These are phyloP conservation scores for Leucoptera coffeella DNA, from an alignment of 2,888 invertebrate species.

Conservation along the genomic window DNA sequence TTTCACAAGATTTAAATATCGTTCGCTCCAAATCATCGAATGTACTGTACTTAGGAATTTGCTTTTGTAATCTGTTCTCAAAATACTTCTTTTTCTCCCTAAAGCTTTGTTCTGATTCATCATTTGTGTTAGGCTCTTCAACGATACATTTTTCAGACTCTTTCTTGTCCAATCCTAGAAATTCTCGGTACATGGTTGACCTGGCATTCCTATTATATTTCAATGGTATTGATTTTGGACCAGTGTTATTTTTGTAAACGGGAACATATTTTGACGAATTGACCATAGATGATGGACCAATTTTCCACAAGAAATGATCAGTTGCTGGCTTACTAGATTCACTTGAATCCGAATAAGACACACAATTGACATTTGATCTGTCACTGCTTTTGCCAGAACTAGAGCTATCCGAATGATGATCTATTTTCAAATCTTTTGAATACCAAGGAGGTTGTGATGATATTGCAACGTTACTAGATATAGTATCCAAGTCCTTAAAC, in stretches of 20 bases:
- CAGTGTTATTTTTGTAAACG: conserved; percentile 15
- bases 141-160: no score
- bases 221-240: no score
- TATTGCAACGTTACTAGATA: no score
- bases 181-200: conserved; percentile 16
- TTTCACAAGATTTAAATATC: conserved; percentile 22
- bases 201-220: conserved; percentile 13
- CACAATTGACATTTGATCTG: no score
- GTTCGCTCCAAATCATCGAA: conserved; percentile 19
- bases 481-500: conserved; percentile 14
- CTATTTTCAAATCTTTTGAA: background rate
- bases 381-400: conserved; percentile 10
- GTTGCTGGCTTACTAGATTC: conserved; percentile 20
- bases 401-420: conserved; percentile 8
- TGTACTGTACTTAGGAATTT: conserved; percentile 7
- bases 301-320: conserved; percentile 23
- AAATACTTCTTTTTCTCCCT: conserved; percentile 10
- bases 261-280: conserved; percentile 15
- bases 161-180: conserved; percentile 12
- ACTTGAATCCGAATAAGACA: conserved; percentile 18
- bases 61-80: conserved; percentile 11
- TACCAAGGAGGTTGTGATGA: conserved; percentile 2
- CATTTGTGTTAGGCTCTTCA: no score
- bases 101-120: conserved; percentile 7
- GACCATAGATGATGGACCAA: no score